These are phyloP conservation scores for Carcina quercana DNA, from an alignment of 2,888 invertebrate genomes.

Conservation along the genomic window DNA sequence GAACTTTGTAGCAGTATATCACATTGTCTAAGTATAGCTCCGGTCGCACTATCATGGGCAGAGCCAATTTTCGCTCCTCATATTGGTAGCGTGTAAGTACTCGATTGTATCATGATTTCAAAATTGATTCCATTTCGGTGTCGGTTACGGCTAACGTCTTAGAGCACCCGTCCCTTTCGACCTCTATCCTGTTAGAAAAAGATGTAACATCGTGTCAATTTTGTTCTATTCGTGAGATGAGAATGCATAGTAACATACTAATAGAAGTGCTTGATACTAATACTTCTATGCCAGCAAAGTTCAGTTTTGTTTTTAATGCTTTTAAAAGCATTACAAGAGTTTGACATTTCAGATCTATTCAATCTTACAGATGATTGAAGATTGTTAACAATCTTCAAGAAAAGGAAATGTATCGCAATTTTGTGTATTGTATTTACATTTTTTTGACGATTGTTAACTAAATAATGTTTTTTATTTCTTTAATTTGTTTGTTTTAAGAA, in stretches of 20 bases:
- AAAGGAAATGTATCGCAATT: no score
- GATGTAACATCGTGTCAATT: slow-evolving; percentile 12
- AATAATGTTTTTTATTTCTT: no score
- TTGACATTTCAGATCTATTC: no score
- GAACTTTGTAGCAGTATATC: slow-evolving; percentile 23
- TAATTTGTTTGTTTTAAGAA: no score
- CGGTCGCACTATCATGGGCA: slow-evolving; percentile 43
- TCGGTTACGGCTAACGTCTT: slow-evolving; percentile 21
- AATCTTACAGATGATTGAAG: no score
- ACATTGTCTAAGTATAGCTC: slow-evolving; percentile 40
- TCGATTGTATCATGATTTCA: slow-evolving; percentile 55
- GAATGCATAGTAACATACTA: no score
- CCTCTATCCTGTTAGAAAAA: slow-evolving; percentile 16
- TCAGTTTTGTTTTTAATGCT: no score
- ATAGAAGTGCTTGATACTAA: no score
- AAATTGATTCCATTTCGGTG: slow-evolving; percentile 60
- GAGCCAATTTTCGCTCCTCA: slow-evolving; percentile 64
- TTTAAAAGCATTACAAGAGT: no score
- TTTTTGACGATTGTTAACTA: no score
- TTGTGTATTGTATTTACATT: no score
- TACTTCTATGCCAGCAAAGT: slow-evolving; percentile 11
- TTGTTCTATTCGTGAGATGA: slow-evolving; percentile 21
- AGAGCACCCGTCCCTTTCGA: slow-evolving; percentile 14
- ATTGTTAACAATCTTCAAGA: no score
- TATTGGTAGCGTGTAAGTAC: slow-evolving; percentile 63